Conservation (phyloP, 2,797 vertebrate species). For the Heterohyrax brucei region DNA sequence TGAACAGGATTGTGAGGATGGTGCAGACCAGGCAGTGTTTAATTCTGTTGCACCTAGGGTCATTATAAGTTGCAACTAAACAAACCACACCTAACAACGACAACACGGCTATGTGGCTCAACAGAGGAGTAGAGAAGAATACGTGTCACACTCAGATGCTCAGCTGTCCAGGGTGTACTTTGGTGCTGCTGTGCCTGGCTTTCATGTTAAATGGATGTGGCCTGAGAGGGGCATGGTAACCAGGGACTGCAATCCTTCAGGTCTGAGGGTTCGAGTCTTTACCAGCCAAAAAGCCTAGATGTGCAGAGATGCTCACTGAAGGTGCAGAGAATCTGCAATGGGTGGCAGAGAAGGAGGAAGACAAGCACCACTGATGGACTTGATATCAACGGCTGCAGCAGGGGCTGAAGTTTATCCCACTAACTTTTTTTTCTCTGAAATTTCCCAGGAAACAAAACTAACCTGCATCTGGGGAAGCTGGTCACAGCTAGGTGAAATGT, state of each 20-base stretch:
- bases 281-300: not conserved
- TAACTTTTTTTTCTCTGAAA: not conserved
- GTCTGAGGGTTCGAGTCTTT: not conserved
- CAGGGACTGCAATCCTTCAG: not conserved
- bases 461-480: not conserved
- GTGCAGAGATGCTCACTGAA: not conserved
- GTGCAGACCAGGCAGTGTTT: too few species aligned
- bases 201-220: not conserved
- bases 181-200: not conserved
- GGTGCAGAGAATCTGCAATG: not conserved
- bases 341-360: not conserved
- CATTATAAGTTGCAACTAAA: too few species aligned
- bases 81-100: too few species aligned
- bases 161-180: not conserved
- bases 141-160: not conserved
- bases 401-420: not conserved
- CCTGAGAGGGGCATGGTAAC: not conserved
- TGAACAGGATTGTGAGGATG: too few species aligned
- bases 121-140: not conserved
- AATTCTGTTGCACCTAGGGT: too few species aligned
- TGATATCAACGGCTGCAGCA: not conserved
- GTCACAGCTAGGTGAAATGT: not conserved
- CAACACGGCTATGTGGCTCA: not conserved
- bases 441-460: conserved; percentile 19
- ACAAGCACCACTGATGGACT: not conserved